Evolutionary conservation across 2,888 invertebrate species (phyloP).

Genomic region (Amorpha juglandis): DNA sequence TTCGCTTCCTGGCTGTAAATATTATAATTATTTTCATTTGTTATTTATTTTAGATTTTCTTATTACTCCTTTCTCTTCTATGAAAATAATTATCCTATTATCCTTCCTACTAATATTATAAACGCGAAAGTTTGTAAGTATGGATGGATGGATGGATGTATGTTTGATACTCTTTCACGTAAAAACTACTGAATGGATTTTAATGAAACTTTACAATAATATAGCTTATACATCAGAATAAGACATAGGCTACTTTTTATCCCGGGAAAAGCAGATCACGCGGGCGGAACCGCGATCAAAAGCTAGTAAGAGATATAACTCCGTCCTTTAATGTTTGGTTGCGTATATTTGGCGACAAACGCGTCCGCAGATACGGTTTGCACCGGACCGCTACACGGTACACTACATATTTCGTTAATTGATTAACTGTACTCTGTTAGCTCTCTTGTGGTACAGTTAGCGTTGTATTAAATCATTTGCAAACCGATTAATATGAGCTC

Average conservation of each 20-base stretch:
- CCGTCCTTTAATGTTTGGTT: neutral
- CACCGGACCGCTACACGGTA: conserved; percentile 51
- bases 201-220: no score
- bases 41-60: no score
- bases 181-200: no score
- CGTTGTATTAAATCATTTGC: conserved; percentile 55
- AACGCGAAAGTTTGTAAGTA: no score
- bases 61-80: neutral
- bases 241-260: no score
- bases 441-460: conserved; percentile 51
- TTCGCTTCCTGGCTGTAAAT: neutral
- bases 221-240: no score
- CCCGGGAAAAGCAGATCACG: no score
- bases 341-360: conserved; percentile 25
- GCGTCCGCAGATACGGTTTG: conserved; percentile 42
- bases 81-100: neutral
- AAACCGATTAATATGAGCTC: conserved; percentile 54
- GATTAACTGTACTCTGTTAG: conserved; percentile 59
- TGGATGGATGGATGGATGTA: no score
- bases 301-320: neutral
- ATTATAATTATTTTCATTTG: no score
- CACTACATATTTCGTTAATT: conserved; percentile 61
- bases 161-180: no score
- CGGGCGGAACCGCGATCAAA: no score
- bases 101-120: no score